Conservation (phyloP, 2,888 invertebrate species). For the Polydrusus tereticollis region DNA sequence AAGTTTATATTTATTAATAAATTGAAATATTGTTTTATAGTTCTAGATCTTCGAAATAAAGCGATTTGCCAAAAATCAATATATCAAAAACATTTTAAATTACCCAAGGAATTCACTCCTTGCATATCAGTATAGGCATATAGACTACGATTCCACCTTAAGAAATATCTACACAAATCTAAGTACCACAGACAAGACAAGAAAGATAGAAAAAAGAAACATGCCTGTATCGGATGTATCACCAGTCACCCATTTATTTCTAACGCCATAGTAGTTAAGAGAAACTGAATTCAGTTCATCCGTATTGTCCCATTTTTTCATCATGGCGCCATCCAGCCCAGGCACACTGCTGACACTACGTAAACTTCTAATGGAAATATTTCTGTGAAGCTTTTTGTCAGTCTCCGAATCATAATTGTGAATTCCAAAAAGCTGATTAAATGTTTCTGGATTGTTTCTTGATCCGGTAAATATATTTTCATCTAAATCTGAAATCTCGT, state of each 20-base stretch:
- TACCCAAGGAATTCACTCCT: too few relatives aligned
- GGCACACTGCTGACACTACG: constrained; percentile 59
- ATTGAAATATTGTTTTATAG: too few relatives aligned
- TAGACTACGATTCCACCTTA: too few relatives aligned
- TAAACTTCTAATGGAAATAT: constrained; percentile 57
- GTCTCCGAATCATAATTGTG: constrained; percentile 44
- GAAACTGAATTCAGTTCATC: constrained; percentile 61
- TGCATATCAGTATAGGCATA: too few relatives aligned
- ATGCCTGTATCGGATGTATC: constrained; percentile 65
- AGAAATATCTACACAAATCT: neutral
- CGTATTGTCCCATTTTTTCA: constrained; percentile 63
- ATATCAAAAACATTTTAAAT: too few relatives aligned
- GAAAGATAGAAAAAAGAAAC: constrained; percentile 55
- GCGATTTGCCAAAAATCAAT: too few relatives aligned
- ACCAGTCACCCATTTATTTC: constrained; percentile 62
- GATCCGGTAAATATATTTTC: constrained; percentile 56
- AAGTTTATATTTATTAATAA: too few relatives aligned
- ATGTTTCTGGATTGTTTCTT: constrained; percentile 46
- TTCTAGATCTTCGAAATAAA: too few relatives aligned
- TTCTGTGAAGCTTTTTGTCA: constrained; percentile 47
- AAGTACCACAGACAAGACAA: constrained; percentile 30
- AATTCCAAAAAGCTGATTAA: constrained; percentile 56
- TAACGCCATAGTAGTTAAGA: constrained; percentile 53
- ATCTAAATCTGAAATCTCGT: constrained; percentile 57
- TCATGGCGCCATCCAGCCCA: constrained; percentile 55